A percentile compares a stretch with the other conserved stretches of the same genome.
phyloP scores from a whole-genome alignment of 2,113 vertebrate species.

The Capreolus pygargus region DNA sequence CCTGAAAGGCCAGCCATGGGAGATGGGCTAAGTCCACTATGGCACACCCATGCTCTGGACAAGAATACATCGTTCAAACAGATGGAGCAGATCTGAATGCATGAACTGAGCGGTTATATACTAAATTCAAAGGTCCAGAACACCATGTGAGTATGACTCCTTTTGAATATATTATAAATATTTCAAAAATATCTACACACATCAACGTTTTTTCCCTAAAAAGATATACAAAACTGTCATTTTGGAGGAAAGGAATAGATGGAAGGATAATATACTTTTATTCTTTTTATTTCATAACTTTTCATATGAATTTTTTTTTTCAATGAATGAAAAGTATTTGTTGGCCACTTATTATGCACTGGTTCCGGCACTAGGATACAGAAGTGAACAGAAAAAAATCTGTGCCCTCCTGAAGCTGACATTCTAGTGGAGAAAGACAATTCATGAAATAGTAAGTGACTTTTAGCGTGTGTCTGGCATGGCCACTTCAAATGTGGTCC shows the following conservation, averaged over 20 bases:
- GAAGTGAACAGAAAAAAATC: not conserved
- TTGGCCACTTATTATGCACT: not conserved
- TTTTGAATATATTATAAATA: not conserved
- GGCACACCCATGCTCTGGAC: accelerated
- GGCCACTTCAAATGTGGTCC: no score
- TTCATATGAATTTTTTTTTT: not conserved
- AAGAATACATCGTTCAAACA: accelerated
- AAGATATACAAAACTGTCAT: not conserved
- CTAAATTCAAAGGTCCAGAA: not conserved
- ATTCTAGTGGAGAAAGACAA: not conserved
- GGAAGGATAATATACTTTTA: not conserved
- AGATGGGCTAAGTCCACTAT: accelerated
- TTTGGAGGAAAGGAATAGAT: not conserved
- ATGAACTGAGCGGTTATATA: not conserved
- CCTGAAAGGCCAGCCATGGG: not conserved
- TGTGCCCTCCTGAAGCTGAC: not conserved
- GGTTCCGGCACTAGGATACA: not conserved
- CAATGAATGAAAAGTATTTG: not conserved
- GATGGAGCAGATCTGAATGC: not conserved
- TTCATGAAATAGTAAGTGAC: not conserved
- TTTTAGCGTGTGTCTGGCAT: not conserved
- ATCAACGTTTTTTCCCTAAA: not conserved
- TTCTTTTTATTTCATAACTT: not conserved
- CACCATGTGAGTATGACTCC: not conserved
- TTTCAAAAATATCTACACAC: not conserved